Conservation (phyloP, 2,113 vertebrate species). For the Talpa occidentalis region DNA sequence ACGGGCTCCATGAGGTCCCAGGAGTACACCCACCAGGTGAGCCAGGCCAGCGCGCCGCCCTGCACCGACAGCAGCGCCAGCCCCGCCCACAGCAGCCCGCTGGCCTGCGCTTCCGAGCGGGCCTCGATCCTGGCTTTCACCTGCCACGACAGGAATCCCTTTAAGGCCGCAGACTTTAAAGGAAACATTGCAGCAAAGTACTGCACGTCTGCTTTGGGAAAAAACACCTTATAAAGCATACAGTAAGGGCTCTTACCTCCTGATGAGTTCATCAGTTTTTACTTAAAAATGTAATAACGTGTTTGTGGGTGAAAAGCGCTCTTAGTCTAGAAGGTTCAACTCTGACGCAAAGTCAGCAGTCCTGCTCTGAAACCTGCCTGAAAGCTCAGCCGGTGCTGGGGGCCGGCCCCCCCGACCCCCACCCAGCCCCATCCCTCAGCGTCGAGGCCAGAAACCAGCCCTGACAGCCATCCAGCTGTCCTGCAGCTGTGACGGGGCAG, state of each 20-base stretch:
- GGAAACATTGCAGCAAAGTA: too few species aligned
- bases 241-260: background rate
- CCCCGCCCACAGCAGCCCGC: constrained; percentile 90
- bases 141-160: constrained; percentile 77
- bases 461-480: too few species aligned
- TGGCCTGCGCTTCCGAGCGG: constrained; percentile 86
- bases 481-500: too few species aligned
- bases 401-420: too few species aligned
- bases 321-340: background rate
- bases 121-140: constrained; percentile 87
- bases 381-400: too few species aligned
- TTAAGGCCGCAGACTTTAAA: too few species aligned
- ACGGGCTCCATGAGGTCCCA: constrained; percentile 99
- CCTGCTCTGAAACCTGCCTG: background rate
- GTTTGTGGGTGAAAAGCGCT: too few species aligned
- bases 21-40: constrained; percentile 98
- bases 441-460: too few species aligned
- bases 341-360: background rate
- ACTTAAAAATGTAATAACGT: too few species aligned
- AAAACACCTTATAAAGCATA: background rate
- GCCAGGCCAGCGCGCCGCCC: constrained; percentile 94
- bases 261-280: background rate
- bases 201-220: background rate
- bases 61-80: constrained; percentile 94
- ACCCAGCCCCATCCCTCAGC: too few species aligned